A percentile compares a stretch with the other conserved stretches of the same genome.
Evolutionary conservation across 2,797 vertebrate genomes (phyloP).

Genomic region (Sciurus vulgaris): DNA sequence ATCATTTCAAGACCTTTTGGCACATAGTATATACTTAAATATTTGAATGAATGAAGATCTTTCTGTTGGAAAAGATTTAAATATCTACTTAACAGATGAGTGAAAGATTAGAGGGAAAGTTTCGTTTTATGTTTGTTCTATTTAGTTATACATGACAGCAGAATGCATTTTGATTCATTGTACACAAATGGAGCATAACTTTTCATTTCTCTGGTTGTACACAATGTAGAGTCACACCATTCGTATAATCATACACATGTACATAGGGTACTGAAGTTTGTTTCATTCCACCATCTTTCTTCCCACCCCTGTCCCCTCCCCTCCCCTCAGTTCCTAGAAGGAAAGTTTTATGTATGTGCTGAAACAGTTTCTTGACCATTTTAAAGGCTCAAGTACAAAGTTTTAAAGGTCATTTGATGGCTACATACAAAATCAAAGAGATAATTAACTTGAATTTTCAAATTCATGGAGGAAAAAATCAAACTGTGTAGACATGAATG

Average conservation of each 20-base stretch:
- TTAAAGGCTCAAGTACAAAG: background rate
- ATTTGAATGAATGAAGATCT: background rate
- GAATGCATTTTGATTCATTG: too few relatives aligned
- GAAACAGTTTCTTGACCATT: background rate
- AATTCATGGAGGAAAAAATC: background rate
- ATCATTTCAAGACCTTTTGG: slow-evolving; percentile 5
- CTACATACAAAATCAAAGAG: background rate
- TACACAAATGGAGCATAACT: too few relatives aligned
- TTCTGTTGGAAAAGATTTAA: background rate
- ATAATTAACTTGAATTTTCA: background rate
- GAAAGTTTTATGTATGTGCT: background rate
- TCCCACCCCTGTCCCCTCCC: too few relatives aligned
- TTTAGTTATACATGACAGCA: too few relatives aligned
- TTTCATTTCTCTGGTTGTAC: too few relatives aligned
- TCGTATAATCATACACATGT: too few relatives aligned
- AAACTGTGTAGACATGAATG: background rate
- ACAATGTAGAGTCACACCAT: too few relatives aligned
- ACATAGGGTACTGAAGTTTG: too few relatives aligned
- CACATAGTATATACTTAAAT: background rate
- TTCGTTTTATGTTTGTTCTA: too few relatives aligned
- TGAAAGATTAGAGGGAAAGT: background rate
- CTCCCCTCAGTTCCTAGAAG: background rate
- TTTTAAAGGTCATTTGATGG: background rate
- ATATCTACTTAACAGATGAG: background rate
- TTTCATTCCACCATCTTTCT: too few relatives aligned